Percentiles rank a stretch among this genome's conserved stretches.
Conservation (phyloP, 2,113 vertebrate genomes). For the Zingel zingel region DNA sequence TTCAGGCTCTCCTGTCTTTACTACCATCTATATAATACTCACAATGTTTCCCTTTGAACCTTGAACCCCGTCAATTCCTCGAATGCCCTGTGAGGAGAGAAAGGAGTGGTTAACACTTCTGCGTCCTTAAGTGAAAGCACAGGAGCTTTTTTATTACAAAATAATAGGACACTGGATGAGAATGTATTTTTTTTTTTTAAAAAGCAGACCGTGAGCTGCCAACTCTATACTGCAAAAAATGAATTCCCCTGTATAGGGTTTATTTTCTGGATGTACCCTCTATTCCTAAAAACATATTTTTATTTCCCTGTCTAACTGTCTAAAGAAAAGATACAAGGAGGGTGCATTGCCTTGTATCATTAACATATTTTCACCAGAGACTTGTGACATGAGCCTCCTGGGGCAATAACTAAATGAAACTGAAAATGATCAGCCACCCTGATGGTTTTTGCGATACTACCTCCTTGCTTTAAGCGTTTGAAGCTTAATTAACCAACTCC, state of each 20-base stretch:
- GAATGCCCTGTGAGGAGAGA: slow-evolving; percentile 83
- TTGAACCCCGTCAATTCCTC: slow-evolving; percentile 89
- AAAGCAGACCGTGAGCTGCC: background rate
- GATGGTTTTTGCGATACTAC: background rate
- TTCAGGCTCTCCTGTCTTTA: background rate
- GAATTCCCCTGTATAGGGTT: background rate
- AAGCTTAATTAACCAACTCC: slow-evolving; percentile 19
- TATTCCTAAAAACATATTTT: background rate
- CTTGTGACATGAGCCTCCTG: background rate
- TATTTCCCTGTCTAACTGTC: background rate
- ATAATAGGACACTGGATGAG: background rate
- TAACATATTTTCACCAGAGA: background rate
- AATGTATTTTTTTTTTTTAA: background rate
- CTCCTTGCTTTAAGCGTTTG: background rate
- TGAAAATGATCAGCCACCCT: background rate
- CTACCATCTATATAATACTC: slow-evolving; percentile 35
- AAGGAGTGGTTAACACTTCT: background rate
- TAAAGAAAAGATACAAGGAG: background rate
- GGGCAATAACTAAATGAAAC: background rate
- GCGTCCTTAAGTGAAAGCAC: background rate
- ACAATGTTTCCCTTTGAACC: slow-evolving; percentile 93
- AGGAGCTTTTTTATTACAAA: slow-evolving; percentile 17
- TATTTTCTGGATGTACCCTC: background rate
- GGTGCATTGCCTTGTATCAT: background rate
- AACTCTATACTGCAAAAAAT: background rate